Base-by-base conservation (phyloP, 2,113 vertebrate genomes). In the Nerophis lumbriciformis region DNA sequence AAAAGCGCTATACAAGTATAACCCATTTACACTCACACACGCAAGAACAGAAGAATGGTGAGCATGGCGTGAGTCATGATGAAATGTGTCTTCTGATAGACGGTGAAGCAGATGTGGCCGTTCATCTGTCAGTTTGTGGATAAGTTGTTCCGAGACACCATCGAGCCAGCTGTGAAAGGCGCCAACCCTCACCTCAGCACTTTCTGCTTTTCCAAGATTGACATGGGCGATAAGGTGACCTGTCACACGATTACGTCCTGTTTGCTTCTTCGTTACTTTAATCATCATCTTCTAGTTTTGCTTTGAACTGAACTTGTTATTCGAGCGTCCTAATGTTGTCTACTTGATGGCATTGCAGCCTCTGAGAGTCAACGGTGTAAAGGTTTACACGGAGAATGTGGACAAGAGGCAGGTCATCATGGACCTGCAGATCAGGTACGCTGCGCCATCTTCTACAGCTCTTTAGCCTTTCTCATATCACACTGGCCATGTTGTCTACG, bases 81-180 rank as follows among this genome's bases (percentile, higher is more conserved):
- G 9, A 45, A 45, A 11, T 11, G 10, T 45, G 9, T 45, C 42
- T 45, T 19, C 14, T 63, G 49, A 35, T 82, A 98, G 96, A 98
- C 95, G 48, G 94, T 99, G 61, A 96, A 96, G 66, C 95, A 99
- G 80, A 94, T 98, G 94, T 99, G 95, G 96, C 96, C 96, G 48
- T 99, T 94, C 75, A 95, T 99, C 85, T 94, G 93, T 69, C 96
- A 99, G 58, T 99, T 99, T 76, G 92, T 97, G 78, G 96, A 98
- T 83, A 98, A 99, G 71, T 83, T 98, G 64, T 97, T 99, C 78
- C 87, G 92, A 60, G 96, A 99, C 66, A 97, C 94, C 51, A 97
- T 99, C 78, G 95, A 98, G 72, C 96, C 96, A 6, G 93, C 95
- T 1, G 93, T 99, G 48, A 89, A 92, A 84, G 92, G 89, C n/a